These are phyloP conservation scores for Mionectes macconnelli DNA, from an alignment of 2,113 vertebrate genomes.

Conservation along the genomic window DNA sequence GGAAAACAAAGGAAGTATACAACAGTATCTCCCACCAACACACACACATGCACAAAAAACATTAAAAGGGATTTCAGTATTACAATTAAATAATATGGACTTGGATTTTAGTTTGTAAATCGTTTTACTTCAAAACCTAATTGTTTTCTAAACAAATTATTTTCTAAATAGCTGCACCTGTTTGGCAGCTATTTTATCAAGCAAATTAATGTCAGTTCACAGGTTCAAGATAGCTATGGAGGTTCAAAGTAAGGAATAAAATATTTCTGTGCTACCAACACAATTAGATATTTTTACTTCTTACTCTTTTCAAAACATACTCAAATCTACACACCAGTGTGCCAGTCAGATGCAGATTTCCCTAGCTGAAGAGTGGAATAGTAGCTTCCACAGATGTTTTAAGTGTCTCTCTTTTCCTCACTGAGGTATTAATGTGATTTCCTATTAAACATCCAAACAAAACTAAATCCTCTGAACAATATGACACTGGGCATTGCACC, in stretches of 20 bases:
- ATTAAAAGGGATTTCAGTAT: not conserved
- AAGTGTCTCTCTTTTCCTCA: not conserved
- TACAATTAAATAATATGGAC: not conserved
- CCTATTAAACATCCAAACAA: not conserved
- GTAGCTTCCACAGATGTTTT: not conserved
- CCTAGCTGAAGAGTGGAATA: not conserved
- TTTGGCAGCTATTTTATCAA: not conserved
- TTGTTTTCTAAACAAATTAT: not conserved
- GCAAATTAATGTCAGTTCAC: not conserved
- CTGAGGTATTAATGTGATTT: not conserved
- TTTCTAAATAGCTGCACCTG: not conserved
- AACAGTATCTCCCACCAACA: not conserved
- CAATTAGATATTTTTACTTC: not conserved
- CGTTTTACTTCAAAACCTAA: not conserved
- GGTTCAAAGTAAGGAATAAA: not conserved
- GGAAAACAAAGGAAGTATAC: not conserved
- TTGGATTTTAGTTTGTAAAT: not conserved
- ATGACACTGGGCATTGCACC: not conserved
- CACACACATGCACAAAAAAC: not conserved
- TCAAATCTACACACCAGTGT: not conserved
- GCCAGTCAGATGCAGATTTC: not conserved
- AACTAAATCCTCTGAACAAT: not conserved
- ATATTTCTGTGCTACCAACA: not conserved
- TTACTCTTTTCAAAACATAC: not conserved
- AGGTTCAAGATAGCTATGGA: not conserved